These are phyloP conservation scores for Orientallactaga bullata DNA, from an alignment of 2,113 vertebrate species.

Conservation along the genomic window DNA sequence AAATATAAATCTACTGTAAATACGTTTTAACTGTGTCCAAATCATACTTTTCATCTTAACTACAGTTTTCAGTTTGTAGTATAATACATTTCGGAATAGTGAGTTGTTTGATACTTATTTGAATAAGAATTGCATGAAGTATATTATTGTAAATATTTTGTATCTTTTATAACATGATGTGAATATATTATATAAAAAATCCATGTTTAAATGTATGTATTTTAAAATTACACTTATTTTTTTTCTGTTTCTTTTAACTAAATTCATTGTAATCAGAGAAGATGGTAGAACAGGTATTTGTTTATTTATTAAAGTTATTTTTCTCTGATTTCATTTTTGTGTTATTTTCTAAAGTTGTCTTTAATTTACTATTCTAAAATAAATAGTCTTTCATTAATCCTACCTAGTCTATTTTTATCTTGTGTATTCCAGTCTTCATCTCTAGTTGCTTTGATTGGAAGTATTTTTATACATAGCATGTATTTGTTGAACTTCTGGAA, in stretches of 20 bases:
- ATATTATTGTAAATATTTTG: not conserved
- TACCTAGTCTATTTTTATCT: not conserved
- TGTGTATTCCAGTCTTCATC: not conserved
- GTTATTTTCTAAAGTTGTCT: not conserved
- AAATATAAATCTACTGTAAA: not conserved
- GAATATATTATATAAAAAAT: too few species aligned
- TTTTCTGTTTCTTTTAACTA: not conserved
- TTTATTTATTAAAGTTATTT: not conserved
- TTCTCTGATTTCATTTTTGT: not conserved
- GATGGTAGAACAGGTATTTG: not conserved
- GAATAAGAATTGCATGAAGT: not conserved
- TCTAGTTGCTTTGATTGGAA: not conserved
- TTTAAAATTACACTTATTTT: not conserved
- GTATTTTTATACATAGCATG: not conserved
- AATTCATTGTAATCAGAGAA: not conserved
- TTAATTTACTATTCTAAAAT: not conserved
- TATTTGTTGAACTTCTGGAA: not conserved
- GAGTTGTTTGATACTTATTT: not conserved
- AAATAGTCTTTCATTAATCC: not conserved
- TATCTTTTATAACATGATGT: too few species aligned
- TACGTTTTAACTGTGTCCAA: not conserved
- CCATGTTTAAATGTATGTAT: not conserved
- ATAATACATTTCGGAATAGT: not conserved
- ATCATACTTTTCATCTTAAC: not conserved
- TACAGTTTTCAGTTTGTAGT: not conserved